These are phyloP conservation scores for Osmerus eperlanus DNA, from an alignment of 2,113 vertebrate species.

Conservation along the genomic window DNA sequence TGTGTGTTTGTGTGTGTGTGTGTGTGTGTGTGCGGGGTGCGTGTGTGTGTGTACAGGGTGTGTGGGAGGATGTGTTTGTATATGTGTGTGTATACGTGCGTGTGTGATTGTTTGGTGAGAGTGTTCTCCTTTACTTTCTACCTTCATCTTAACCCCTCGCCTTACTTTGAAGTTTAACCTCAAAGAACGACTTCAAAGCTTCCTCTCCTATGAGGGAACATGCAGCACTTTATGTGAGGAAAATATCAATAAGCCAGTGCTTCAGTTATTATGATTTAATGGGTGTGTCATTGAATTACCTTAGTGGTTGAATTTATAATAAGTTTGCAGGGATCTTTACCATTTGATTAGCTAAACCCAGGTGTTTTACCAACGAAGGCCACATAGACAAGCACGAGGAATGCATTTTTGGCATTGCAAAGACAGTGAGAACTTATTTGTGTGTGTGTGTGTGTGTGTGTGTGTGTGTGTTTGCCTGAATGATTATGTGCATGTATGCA, in stretches of 20 bases:
- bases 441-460: neutral
- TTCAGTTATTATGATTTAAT: conserved; percentile 57
- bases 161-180: conserved; percentile 62
- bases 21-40: neutral
- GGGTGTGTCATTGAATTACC: conserved; percentile 54
- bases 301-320: conserved; percentile 58
- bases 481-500: neutral
- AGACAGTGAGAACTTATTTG: neutral
- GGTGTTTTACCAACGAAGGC: conserved; percentile 37
- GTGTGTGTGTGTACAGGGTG: neutral
- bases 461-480: too few relatives aligned
- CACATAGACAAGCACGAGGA: neutral
- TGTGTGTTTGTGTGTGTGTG: neutral
- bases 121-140: conserved; percentile 24
- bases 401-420: conserved; percentile 48
- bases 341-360: conserved; percentile 56
- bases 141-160: conserved; percentile 38
- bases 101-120: neutral
- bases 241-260: conserved; percentile 62
- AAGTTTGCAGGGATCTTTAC: conserved; percentile 58
- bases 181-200: conserved; percentile 68
- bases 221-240: conserved; percentile 59
- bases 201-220: conserved; percentile 39
- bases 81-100: neutral
- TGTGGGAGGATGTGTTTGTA: neutral